Evolutionary conservation across 2,888 invertebrate genomes (phyloP).

Genomic region (Pandemis heparana): DNA sequence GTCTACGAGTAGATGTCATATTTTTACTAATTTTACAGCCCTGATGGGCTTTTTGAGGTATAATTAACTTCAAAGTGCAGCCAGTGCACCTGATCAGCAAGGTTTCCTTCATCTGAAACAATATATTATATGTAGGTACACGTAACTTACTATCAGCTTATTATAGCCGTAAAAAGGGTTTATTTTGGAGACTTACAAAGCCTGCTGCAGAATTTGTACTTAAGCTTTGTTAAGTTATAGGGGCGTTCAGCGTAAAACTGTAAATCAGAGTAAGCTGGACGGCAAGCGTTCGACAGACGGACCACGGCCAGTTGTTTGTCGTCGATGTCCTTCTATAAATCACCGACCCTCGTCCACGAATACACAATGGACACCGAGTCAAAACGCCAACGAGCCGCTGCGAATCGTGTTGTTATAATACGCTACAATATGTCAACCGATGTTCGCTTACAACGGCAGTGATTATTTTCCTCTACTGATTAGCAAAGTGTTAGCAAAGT

Average conservation of each 20-base stretch:
- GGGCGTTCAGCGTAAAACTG: slow-evolving; percentile 40
- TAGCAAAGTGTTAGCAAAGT: not conserved
- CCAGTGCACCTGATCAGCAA: not conserved
- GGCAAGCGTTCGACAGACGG: slow-evolving; percentile 46
- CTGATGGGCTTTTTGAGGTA: too few species aligned
- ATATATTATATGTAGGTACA: too few species aligned
- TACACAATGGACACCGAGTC: slow-evolving; percentile 63
- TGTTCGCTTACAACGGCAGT: not conserved
- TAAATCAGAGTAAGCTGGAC: slow-evolving; percentile 46
- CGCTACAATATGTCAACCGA: slow-evolving; percentile 15
- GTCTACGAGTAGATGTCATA: too few species aligned
- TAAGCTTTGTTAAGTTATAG: slow-evolving; percentile 32
- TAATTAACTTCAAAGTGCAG: too few species aligned
- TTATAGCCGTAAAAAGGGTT: too few species aligned
- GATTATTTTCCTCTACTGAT: not conserved
- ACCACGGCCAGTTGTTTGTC: slow-evolving; percentile 59
- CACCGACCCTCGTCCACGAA: slow-evolving; percentile 75
- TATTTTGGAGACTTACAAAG: not conserved
- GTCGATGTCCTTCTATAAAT: slow-evolving; percentile 73
- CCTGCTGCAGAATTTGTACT: slow-evolving; percentile 2
- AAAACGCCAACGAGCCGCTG: slow-evolving; percentile 56
- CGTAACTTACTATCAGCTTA: too few species aligned
- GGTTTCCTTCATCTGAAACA: too few species aligned
- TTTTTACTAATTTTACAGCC: too few species aligned
- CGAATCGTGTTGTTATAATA: slow-evolving; percentile 36